Percentiles rank a stretch among this genome's conserved stretches.
Evolutionary conservation across 2,113 vertebrate genomes (phyloP).

Genomic region (Ariopsis seemanni): DNA sequence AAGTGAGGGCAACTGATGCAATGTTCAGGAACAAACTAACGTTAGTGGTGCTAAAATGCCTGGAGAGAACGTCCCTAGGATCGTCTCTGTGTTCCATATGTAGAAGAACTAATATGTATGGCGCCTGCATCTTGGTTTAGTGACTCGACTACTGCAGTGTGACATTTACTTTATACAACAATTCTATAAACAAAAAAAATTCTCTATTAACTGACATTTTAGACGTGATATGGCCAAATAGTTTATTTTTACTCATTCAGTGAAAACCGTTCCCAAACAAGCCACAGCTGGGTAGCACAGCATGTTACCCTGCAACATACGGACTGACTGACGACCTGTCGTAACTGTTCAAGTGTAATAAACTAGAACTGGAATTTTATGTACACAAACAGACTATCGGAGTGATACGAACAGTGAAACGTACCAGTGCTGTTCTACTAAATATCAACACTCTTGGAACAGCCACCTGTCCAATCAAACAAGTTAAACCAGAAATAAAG

Average conservation of each 20-base stretch:
- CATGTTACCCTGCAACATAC: background rate
- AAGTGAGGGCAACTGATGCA: too few species aligned
- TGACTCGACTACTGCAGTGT: background rate
- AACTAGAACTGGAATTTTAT: background rate
- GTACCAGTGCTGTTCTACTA: background rate
- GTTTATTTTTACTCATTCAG: background rate
- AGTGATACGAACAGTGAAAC: background rate
- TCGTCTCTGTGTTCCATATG: too few species aligned
- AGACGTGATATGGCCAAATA: background rate
- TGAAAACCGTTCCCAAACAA: background rate
- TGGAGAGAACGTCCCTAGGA: too few species aligned
- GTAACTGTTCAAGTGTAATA: background rate
- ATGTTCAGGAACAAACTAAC: too few species aligned
- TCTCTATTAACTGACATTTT: background rate
- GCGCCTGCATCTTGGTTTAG: too few species aligned
- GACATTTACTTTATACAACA: background rate
- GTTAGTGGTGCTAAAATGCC: too few species aligned
- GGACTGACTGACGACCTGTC: background rate
- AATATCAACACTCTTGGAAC: background rate
- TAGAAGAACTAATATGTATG: too few species aligned
- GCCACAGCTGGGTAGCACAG: background rate
- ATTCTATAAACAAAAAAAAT: background rate
- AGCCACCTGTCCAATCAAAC: background rate
- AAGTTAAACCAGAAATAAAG: background rate
- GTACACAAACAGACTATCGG: background rate